These are phyloP conservation scores for Euphydryas editha DNA, from an alignment of 2,888 invertebrate genomes.

Conservation along the genomic window DNA sequence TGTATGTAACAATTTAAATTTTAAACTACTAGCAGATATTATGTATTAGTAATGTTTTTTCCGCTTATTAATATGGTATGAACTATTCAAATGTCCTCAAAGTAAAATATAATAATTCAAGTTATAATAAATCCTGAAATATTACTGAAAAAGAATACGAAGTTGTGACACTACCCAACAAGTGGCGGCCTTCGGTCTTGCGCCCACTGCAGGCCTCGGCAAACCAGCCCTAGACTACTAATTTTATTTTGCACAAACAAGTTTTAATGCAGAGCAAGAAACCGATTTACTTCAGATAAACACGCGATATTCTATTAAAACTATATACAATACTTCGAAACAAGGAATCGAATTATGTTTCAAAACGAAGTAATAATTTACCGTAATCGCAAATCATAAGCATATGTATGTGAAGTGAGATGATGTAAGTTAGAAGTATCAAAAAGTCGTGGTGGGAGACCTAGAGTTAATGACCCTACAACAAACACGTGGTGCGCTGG, in stretches of 20 bases:
- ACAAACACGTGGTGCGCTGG: constrained; percentile 45
- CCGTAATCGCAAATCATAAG: background rate
- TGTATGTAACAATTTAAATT: background rate
- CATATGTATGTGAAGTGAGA: constrained; percentile 33
- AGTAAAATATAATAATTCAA: constrained; percentile 1
- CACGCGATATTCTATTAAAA: constrained; percentile 20
- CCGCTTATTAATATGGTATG: background rate
- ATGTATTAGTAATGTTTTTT: background rate
- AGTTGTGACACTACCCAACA: constrained; percentile 50
- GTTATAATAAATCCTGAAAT: background rate
- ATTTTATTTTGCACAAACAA: constrained; percentile 74
- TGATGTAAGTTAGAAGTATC: constrained; percentile 45
- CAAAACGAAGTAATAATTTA: background rate
- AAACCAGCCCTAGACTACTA: constrained; percentile 70
- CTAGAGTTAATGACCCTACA: constrained; percentile 62
- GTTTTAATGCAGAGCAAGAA: constrained; percentile 56
- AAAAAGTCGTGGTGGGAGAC: constrained; percentile 59
- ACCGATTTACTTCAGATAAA: constrained; percentile 33
- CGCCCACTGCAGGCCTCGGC: constrained; percentile 68
- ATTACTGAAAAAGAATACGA: constrained; percentile 46
- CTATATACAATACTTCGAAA: constrained; percentile 3
- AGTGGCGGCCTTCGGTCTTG: constrained; percentile 49
- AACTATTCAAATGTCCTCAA: background rate
- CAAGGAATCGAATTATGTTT: background rate
- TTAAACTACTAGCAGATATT: background rate